Evolutionary conservation across 2,797 vertebrate species (phyloP).

Genomic region (Netta rufina): DNA sequence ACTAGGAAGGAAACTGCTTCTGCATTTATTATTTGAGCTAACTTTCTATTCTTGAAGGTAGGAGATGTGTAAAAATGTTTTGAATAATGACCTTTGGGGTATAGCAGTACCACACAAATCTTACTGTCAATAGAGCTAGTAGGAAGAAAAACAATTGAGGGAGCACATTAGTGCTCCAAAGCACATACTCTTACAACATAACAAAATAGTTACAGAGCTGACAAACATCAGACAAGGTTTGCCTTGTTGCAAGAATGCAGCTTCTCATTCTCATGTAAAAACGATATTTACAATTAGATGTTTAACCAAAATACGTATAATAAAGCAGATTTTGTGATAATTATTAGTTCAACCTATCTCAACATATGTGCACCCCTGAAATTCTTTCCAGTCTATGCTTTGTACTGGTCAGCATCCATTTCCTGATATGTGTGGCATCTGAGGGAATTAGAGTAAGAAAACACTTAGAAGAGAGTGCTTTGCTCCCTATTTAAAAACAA

Average conservation of each 20-base stretch:
- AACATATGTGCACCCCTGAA: neutral
- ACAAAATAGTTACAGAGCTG: slow-evolving; percentile 9
- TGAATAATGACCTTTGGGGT: neutral
- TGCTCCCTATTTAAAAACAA: neutral
- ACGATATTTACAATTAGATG: neutral
- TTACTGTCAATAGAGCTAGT: slow-evolving; percentile 10
- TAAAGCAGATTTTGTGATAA: neutral
- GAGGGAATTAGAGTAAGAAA: neutral
- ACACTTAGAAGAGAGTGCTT: neutral
- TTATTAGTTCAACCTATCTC: neutral
- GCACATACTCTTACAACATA: neutral
- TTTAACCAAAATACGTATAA: neutral
- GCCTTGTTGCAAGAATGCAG: neutral
- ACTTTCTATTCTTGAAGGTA: neutral
- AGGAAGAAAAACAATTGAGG: slow-evolving; percentile 16
- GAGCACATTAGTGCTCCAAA: slow-evolving; percentile 1
- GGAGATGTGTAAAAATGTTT: neutral
- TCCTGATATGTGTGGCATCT: neutral
- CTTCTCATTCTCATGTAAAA: neutral
- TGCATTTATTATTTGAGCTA: neutral
- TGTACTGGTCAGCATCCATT: neutral
- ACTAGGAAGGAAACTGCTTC: neutral
- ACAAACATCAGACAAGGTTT: neutral
- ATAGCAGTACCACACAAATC: neutral
- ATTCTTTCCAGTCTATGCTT: neutral